Percentiles rank a stretch among this genome's conserved stretches.
Evolutionary conservation across 1,140 invertebrate genomes (phyloP).

Genomic region (Cotesia vestalis): DNA sequence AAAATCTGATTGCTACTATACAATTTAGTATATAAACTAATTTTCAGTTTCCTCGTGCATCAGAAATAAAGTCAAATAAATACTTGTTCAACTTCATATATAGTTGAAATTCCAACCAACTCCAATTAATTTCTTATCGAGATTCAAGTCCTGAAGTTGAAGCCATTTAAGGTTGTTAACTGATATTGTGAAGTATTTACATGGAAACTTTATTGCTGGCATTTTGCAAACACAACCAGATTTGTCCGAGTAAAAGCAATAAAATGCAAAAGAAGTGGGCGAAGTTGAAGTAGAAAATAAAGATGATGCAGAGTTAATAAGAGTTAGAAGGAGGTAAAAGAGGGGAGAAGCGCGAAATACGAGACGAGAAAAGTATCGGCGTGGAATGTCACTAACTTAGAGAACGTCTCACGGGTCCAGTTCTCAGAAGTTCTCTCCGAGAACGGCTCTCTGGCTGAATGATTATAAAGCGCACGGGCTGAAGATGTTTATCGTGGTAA

Average conservation of each 20-base stretch:
- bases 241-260: too few species aligned
- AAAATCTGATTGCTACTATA: neutral
- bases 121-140: too few species aligned
- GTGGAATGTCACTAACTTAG: slow-evolving; percentile 60
- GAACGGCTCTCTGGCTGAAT: slow-evolving; percentile 55
- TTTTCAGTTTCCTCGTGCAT: too few species aligned
- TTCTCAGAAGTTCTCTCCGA: slow-evolving; percentile 57
- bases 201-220: too few species aligned
- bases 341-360: slow-evolving; percentile 50
- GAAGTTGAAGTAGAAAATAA: slow-evolving; percentile 31
- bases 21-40: too few species aligned
- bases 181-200: too few species aligned
- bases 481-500: slow-evolving; percentile 60
- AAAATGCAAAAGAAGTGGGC: neutral
- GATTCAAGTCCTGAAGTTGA: too few species aligned
- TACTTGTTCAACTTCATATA: too few species aligned
- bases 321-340: slow-evolving; percentile 13
- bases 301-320: slow-evolving; percentile 29
- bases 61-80: too few species aligned
- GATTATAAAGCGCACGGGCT: slow-evolving; percentile 57
- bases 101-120: too few species aligned
- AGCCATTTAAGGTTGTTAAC: too few species aligned
- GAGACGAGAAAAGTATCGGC: slow-evolving; percentile 58
- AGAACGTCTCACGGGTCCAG: slow-evolving; percentile 57
- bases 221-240: too few species aligned